Evolutionary conservation across 2,888 invertebrate species (phyloP).

Genomic region (Andrena trimmerana): DNA sequence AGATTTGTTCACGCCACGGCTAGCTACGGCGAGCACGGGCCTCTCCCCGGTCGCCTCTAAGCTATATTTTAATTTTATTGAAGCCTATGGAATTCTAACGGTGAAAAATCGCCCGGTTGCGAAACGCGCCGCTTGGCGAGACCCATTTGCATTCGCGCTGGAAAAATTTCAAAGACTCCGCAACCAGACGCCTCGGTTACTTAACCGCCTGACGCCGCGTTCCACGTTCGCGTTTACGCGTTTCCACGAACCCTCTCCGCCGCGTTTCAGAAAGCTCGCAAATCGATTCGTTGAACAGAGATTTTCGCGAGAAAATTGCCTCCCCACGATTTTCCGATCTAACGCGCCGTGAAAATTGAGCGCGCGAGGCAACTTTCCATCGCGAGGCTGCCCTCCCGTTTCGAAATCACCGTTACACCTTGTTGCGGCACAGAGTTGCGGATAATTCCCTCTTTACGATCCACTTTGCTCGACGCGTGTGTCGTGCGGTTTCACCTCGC

Average conservation of each 20-base stretch:
- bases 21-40: neutral
- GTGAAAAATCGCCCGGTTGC: slow-evolving; percentile 33
- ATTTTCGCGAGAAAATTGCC: neutral
- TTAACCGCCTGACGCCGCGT: neutral
- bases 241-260: neutral
- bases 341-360: slow-evolving; percentile 4
- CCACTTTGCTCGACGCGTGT: slow-evolving; percentile 52
- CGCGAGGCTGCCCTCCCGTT: neutral
- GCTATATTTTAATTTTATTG: slow-evolving; percentile 56
- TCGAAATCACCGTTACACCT: slow-evolving; percentile 2
- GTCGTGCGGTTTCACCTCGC: slow-evolving; percentile 57
- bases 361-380: slow-evolving; percentile 11
- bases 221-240: neutral
- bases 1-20: neutral
- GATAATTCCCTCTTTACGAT: slow-evolving; percentile 67
- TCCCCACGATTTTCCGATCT: slow-evolving; percentile 19
- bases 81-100: slow-evolving; percentile 38
- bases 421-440: slow-evolving; percentile 17
- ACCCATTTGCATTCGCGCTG: slow-evolving; percentile 19
- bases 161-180: slow-evolving; percentile 10
- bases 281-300: neutral
- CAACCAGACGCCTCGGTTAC: neutral
- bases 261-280: neutral
- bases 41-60: slow-evolving; percentile 4
- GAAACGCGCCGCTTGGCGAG: slow-evolving; percentile 18